Percentiles rank a stretch among this genome's conserved stretches.
Evolutionary conservation across 2,113 vertebrate species (phyloP).

Genomic region (Cromileptes altivelis): DNA sequence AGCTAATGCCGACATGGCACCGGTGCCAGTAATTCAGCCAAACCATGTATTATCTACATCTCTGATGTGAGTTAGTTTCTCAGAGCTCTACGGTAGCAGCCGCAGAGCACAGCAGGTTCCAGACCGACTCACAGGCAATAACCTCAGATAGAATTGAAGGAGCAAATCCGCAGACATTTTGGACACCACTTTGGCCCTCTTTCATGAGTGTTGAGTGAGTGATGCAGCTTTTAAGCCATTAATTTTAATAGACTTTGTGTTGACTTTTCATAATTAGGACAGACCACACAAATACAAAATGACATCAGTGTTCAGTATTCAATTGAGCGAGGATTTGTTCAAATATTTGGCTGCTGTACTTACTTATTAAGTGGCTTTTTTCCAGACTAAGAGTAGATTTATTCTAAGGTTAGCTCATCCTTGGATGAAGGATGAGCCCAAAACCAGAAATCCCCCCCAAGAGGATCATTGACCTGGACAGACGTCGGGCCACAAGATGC

Average conservation of each 20-base stretch:
- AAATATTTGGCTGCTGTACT: constrained; percentile 33
- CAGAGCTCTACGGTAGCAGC: constrained; percentile 34
- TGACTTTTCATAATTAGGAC: constrained; percentile 34
- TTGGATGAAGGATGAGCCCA: constrained; percentile 52
- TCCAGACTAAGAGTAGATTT: constrained; percentile 57
- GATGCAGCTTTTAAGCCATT: constrained; percentile 46
- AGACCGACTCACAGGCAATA: constrained; percentile 35
- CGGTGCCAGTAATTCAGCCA: constrained; percentile 5
- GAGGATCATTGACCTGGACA: constrained; percentile 43
- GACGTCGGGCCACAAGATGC: constrained; percentile 26
- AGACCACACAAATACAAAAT: constrained; percentile 52
- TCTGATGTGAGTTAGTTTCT: constrained; percentile 18
- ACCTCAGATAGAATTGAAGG: constrained; percentile 30
- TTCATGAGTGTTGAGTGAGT: constrained; percentile 33
- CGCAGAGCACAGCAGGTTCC: constrained; percentile 16
- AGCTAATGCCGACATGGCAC: constrained; percentile 30
- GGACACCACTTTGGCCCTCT: constrained; percentile 24
- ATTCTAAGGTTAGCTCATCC: constrained; percentile 60
- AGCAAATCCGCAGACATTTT: constrained; percentile 42
- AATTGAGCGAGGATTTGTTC: constrained; percentile 42
- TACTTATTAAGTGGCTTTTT: constrained; percentile 49
- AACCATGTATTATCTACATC: constrained; percentile 21
- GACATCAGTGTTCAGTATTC: constrained; percentile 52
- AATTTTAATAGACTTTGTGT: background rate
- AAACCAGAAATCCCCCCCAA: constrained; percentile 54